Evolutionary conservation across 2,797 vertebrate genomes (phyloP).

Genomic region (Uromys caudimaculatus): DNA sequence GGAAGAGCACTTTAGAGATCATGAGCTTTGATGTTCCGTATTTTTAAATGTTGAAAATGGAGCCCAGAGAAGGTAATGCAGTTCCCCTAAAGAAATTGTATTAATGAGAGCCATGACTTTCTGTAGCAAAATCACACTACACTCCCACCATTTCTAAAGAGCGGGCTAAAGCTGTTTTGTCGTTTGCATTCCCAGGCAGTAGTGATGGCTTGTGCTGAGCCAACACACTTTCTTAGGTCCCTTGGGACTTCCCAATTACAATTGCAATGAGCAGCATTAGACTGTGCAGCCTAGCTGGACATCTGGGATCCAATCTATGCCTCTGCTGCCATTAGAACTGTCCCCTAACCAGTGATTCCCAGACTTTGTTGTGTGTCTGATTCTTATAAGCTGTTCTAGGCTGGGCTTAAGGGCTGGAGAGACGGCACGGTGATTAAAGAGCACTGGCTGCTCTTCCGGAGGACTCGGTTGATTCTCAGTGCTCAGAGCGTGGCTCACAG

Average conservation of each 20-base stretch:
- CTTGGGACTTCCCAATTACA: background rate
- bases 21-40: background rate
- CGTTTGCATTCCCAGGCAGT: background rate
- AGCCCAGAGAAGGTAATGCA: background rate
- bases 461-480: background rate
- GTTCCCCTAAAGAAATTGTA: constrained; percentile 25
- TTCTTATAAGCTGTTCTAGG: background rate
- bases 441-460: background rate
- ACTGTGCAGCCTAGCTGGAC: background rate
- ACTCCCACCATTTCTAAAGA: background rate
- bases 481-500: background rate
- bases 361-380: background rate
- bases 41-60: constrained; percentile 1
- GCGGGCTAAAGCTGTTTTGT: background rate
- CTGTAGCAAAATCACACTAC: background rate
- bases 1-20: background rate
- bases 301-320: background rate
- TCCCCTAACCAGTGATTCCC: background rate
- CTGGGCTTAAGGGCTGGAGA: background rate
- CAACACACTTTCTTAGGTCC: background rate
- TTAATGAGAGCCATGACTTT: background rate
- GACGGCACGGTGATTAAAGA: background rate
- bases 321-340: background rate
- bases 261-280: background rate
- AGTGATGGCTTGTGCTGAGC: background rate